phyloP scores from a whole-genome alignment of 2,797 vertebrate genomes.

The Gymnothorax reevesii region DNA sequence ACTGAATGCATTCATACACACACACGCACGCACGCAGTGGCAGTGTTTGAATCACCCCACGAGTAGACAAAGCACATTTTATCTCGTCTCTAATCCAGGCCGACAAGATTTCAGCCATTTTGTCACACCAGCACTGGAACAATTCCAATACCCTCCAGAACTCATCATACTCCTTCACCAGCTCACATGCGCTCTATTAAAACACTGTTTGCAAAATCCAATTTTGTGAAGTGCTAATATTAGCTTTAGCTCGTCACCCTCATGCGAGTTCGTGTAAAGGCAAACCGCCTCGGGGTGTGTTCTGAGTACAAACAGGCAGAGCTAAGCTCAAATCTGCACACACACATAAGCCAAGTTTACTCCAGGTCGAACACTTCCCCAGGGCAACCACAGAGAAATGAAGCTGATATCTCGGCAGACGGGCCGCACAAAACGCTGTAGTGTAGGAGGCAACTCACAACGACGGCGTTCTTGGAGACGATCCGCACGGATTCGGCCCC shows the following conservation, averaged over 20 bases:
- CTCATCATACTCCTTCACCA: background rate
- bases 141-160: background rate
- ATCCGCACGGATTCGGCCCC: conserved; percentile 85
- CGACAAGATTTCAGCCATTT: background rate
- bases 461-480: conserved; percentile 68
- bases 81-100: background rate
- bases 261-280: background rate
- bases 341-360: background rate
- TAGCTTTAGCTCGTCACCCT: background rate
- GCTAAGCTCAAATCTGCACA: background rate
- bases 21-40: background rate
- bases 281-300: background rate
- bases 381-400: background rate
- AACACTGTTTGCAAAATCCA: background rate
- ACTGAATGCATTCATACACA: too few species aligned
- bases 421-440: conserved; percentile 87
- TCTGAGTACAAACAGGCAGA: background rate
- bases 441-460: conserved; percentile 48
- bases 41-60: background rate
- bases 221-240: background rate
- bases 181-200: background rate
- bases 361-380: background rate
- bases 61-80: background rate
- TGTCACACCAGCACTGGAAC: background rate
- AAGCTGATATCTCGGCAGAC: conserved; percentile 51